These are phyloP conservation scores for Notodonta dromedarius DNA, from an alignment of 2,888 invertebrate genomes.

Conservation along the genomic window DNA sequence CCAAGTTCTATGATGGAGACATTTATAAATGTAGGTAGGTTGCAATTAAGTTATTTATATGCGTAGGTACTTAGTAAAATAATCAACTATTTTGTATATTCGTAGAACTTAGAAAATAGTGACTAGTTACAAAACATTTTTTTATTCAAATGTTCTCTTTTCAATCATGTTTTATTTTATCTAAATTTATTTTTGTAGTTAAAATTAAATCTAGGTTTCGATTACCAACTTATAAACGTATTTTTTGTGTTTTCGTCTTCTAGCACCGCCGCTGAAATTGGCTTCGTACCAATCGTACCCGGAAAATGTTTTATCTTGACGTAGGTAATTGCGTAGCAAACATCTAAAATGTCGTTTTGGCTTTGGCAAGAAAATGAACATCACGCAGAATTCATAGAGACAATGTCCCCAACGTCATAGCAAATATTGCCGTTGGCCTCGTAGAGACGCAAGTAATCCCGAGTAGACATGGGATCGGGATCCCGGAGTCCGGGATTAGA, in stretches of 20 bases:
- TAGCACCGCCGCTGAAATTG: neutral
- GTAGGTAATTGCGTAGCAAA: neutral
- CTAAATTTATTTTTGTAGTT: no score
- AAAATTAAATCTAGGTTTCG: no score
- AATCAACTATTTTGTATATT: no score
- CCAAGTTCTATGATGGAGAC: neutral
- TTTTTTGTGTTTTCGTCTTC: no score
- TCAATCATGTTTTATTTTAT: no score
- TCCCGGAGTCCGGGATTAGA: slow-evolving; percentile 60
- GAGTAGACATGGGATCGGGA: slow-evolving; percentile 56
- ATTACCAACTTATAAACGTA: no score
- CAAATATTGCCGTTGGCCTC: slow-evolving; percentile 46
- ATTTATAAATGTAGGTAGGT: neutral
- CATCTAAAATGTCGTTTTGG: neutral
- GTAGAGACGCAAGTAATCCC: slow-evolving; percentile 63
- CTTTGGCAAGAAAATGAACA: neutral
- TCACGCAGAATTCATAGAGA: slow-evolving; percentile 1
- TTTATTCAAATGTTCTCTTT: no score
- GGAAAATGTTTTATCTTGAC: neutral
- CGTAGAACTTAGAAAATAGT: no score
- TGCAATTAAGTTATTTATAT: no score
- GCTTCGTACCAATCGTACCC: neutral
- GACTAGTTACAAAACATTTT: no score
- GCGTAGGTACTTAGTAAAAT: no score
- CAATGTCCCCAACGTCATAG: slow-evolving; percentile 20